Conservation (phyloP, 1,140 invertebrate species). For the Pseudomyrmex flavicornis region DNA sequence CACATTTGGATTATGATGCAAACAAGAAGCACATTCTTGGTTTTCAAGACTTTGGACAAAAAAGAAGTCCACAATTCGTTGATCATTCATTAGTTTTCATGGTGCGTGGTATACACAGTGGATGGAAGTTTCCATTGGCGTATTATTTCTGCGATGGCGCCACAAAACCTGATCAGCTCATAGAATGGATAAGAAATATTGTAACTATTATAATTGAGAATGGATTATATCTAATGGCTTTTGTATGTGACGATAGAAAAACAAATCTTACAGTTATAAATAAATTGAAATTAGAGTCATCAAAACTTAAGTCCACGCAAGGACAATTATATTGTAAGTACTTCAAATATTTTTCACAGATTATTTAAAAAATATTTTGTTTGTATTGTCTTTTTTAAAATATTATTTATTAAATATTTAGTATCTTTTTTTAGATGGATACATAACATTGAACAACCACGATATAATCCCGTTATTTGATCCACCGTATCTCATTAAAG, state of each 20-base stretch:
- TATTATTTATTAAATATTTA: not conserved
- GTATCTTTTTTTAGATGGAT: conserved; percentile 23
- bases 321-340: conserved; percentile 33
- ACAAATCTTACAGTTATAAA: conserved; percentile 28
- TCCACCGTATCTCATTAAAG: conserved; percentile 37
- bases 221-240: conserved; percentile 42
- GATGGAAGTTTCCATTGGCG: conserved; percentile 48
- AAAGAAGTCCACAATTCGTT: conserved; percentile 11
- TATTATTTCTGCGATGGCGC: conserved; percentile 50
- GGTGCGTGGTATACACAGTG: conserved; percentile 42
- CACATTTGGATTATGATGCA: conserved; percentile 13
- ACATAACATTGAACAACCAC: conserved; percentile 43
- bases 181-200: conserved; percentile 29
- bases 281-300: conserved; percentile 41
- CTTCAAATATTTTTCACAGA: not conserved
- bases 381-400: not conserved
- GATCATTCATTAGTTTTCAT: conserved; percentile 56
- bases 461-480: conserved; percentile 40
- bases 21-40: conserved; percentile 42
- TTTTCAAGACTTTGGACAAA: conserved; percentile 32
- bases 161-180: conserved; percentile 28
- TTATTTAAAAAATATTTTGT: not conserved
- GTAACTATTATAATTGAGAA: conserved; percentile 39
- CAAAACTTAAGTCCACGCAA: conserved; percentile 1
- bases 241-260: conserved; percentile 36